A percentile compares a stretch with the other conserved stretches of the same genome.
Evolutionary conservation across 2,113 vertebrate species (phyloP).

Genomic region (Microcebus tavaratra): DNA sequence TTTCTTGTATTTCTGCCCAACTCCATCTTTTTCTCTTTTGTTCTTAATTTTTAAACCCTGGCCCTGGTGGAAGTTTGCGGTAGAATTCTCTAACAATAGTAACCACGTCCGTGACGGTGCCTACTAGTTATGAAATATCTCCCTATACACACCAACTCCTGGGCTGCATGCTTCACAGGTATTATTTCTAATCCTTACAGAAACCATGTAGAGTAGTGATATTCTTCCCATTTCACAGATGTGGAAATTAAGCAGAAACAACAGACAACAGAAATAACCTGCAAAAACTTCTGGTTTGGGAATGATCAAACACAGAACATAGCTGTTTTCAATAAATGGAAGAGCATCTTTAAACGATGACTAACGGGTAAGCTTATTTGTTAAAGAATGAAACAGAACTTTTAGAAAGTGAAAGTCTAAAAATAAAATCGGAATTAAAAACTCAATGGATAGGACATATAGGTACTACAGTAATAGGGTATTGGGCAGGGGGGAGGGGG

Average conservation of each 20-base stretch:
- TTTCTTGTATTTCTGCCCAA: background rate
- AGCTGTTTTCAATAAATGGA: background rate
- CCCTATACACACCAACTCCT: background rate
- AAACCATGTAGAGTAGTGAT: background rate
- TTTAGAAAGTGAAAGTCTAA: background rate
- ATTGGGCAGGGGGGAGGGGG: no score
- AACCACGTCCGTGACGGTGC: background rate
- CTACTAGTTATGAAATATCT: background rate
- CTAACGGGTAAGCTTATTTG: background rate
- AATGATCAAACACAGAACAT: background rate
- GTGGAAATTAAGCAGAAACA: background rate
- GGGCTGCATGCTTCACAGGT: background rate
- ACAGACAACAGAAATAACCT: background rate
- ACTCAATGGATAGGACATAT: background rate
- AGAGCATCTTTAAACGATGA: background rate
- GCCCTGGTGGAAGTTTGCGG: background rate
- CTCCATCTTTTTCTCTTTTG: background rate
- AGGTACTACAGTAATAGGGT: no score
- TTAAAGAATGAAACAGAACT: background rate
- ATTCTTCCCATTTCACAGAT: background rate
- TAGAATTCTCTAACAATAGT: background rate
- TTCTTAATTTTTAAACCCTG: background rate
- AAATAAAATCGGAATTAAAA: background rate
- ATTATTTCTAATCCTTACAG: background rate
- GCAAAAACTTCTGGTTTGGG: background rate